Base-by-base conservation (phyloP, 2,888 invertebrate species). In the Agriopis marginaria region DNA sequence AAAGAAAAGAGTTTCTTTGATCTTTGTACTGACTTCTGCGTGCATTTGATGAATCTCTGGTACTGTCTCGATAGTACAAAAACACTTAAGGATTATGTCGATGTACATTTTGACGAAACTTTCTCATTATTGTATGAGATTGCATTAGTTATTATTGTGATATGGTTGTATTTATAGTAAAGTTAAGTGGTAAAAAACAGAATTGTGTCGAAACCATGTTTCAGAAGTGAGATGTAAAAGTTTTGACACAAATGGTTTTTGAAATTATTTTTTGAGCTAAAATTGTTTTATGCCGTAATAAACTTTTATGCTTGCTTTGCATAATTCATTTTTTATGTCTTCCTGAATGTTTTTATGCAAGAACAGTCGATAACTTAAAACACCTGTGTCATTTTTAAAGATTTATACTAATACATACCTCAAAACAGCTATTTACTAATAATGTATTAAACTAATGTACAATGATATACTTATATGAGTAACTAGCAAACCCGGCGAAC, bases 1-100 rank as follows among this genome's bases (percentile, higher is more conserved):
- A 74, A 73, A 66, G 11, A 42, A 68, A 70, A 71, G 55, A 66
- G 66, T 32, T 63, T 17, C 74, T 77, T 77, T 77, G 77, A 77
- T 74, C 64, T 77, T 47, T 55, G 44, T 39, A 56, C 63, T 66
- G 63, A 72, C 61, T 49, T 56, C 45, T 65, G 42, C 55, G 42
- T n/a, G 70, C 44, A 23, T 66, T 70, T 70, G 70, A 70, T 70
- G 66, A 60, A 70, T 70, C 54, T 70, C 23, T 17, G 63, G 39
- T 23, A 54, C 63, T 66, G 66, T 47, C 17, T 63, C 10, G 0
- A 4, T 54, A 49, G 10, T 50, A 54, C 44, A 17, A 3, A n/a
- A 23, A 49, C 59, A 3, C 7, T n/a, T 5, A 11, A 44, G 54
- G 40, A 70, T 23, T 40, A 9, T 70, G 17, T 63, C 66, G 7